Percentiles rank a stretch among this genome's conserved stretches.
phyloP scores from a whole-genome alignment of 2,888 invertebrate genomes.

The Matsumyia berberina region DNA sequence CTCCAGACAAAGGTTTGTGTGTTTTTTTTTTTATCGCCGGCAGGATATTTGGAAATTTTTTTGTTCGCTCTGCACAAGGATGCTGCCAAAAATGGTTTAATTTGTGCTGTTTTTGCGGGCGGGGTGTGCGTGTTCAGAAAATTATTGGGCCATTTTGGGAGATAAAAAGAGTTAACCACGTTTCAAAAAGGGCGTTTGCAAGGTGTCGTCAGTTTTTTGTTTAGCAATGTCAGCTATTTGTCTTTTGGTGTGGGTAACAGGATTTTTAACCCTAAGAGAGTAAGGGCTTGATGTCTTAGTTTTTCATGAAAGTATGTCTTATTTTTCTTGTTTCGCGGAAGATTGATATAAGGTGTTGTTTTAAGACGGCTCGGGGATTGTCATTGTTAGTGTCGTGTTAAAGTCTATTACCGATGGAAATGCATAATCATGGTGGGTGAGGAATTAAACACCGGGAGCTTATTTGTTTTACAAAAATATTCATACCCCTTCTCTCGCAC shows the following conservation, averaged over 20 bases:
- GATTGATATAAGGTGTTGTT: not conserved
- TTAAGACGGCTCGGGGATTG: not conserved
- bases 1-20: conserved; percentile 6
- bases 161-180: conserved; percentile 37
- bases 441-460: no score
- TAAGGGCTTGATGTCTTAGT: not conserved
- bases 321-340: not conserved
- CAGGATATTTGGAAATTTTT: not conserved
- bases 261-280: not conserved
- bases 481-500: no score
- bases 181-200: conserved; percentile 10
- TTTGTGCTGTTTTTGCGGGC: conserved; percentile 8
- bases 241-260: not conserved
- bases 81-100: conserved; percentile 24
- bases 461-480: no score
- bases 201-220: conserved; percentile 15
- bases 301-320: not conserved
- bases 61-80: not conserved
- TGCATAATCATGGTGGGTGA: not conserved
- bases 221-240: not conserved
- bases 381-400: conserved; percentile 4
- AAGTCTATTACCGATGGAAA: not conserved
- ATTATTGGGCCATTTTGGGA: conserved; percentile 9
- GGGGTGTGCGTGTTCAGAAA: not conserved
- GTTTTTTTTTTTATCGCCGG: conserved; percentile 15